Evolutionary conservation across 2,888 invertebrate species (phyloP), one percentile per base, ranked within the genome.

Genomic region (Acronicta aceris): DNA sequence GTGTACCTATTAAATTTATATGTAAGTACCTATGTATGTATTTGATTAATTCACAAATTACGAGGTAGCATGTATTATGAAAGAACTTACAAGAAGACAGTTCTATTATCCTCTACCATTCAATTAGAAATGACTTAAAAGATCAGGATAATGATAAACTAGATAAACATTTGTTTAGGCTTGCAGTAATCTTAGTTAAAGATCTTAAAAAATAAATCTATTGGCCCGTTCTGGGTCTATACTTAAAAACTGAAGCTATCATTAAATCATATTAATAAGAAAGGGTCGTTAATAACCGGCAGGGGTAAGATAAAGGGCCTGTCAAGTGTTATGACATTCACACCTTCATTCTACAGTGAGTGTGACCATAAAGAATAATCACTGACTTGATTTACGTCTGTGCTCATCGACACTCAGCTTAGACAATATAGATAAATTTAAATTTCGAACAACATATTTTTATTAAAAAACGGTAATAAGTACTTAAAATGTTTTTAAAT

Each of bases 251-350:
- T 48, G 25, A 52, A 59, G 57, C 60, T 80, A 79, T 78, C 77
- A 81, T 78, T 86, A 86, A 87, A 85, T 85, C 83, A 87, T 81
- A 78, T 59, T 30, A 21, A 3, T 52, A 68, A 62, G 51, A 57
- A 69, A 70, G 56, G 53, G 74, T 71, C 79, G 76, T 87, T 86
- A 84, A 81, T 85, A 86, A 83, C 78, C 57, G 41, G 56, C 61
- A 63, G 71, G 82, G 77, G 77, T 74, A 72, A 81, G 79, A 83
- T 84, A 76, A 81, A 83, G 78, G 76, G 69, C 64, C 66, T 67
- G 84, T 80, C 81, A 82, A 82, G 84, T 83, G 81, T 83, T 85
- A 83, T 86, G 86, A 88, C 82, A 70, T 85, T 87, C 83, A 87
- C 90, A 88, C 89, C 85, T 87, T 81, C 63, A 81, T 82, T 79